phyloP scores from a whole-genome alignment of 2,888 invertebrate species.

The Dendrolimus pini region DNA sequence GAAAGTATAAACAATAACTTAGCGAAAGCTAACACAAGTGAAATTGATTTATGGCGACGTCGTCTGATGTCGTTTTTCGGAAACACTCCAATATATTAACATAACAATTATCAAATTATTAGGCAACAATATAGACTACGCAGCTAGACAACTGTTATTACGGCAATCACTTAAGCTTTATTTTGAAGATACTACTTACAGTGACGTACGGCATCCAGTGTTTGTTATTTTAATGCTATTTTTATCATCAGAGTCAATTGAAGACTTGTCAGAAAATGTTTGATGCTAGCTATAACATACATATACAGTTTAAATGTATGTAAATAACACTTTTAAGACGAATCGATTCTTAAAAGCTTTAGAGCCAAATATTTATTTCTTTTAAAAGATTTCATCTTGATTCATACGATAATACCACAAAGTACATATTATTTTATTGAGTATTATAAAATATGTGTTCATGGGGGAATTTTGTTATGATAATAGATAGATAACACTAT shows the following conservation, averaged over 20 bases:
- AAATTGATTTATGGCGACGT: slow-evolving; percentile 69
- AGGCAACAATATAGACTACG: slow-evolving; percentile 32
- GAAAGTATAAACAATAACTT: slow-evolving; percentile 74
- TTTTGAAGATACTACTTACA: background rate
- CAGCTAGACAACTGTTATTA: background rate
- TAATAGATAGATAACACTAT: too few species aligned
- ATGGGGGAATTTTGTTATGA: too few species aligned
- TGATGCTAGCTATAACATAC: slow-evolving; percentile 5
- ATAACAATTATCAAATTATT: slow-evolving; percentile 67
- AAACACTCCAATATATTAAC: slow-evolving; percentile 66
- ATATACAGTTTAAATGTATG: background rate
- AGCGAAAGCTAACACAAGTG: slow-evolving; percentile 67
- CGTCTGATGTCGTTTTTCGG: slow-evolving; percentile 57
- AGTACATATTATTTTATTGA: background rate
- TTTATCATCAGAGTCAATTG: slow-evolving; percentile 16
- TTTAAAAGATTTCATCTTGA: background rate
- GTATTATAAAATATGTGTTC: background rate
- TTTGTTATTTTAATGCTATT: slow-evolving; percentile 13
- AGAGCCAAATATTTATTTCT: background rate
- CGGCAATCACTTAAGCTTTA: background rate
- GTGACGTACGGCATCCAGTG: background rate
- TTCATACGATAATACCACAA: background rate
- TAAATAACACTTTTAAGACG: background rate
- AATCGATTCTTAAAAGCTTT: background rate
- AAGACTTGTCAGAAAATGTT: slow-evolving; percentile 11